phyloP scores from a whole-genome alignment of 2,888 invertebrate genomes.

The Azorinus chamasolen region DNA sequence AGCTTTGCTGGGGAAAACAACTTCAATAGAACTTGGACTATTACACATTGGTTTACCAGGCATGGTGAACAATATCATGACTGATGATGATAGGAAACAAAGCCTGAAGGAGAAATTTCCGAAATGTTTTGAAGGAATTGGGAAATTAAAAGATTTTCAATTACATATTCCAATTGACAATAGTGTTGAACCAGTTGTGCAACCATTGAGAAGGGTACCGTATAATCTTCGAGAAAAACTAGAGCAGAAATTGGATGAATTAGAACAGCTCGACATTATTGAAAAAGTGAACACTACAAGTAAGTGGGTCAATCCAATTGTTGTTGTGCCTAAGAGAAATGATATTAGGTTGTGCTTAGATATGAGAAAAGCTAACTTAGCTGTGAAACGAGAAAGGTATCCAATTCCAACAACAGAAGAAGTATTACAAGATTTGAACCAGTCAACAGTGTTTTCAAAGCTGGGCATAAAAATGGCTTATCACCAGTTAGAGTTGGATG shows the following conservation, averaged over 20 bases:
- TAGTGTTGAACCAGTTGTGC: conserved; percentile 12
- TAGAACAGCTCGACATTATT: conserved; percentile 63
- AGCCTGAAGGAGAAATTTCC: conserved; percentile 8
- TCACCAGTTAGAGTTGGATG: conserved; percentile 66
- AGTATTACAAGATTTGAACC: conserved; percentile 44
- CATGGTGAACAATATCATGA: too few relatives aligned
- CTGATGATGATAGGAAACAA: not conserved
- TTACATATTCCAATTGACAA: conserved; percentile 17
- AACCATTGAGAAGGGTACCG: conserved; percentile 17
- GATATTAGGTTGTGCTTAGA: conserved; percentile 60
- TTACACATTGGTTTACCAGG: conserved; percentile 14
- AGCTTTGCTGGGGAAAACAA: conserved; percentile 11
- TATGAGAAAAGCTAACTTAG: conserved; percentile 54
- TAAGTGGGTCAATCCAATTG: conserved; percentile 61
- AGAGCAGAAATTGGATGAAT: conserved; percentile 26
- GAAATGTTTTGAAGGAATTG: conserved; percentile 7
- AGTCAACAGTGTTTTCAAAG: conserved; percentile 63
- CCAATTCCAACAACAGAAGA: conserved; percentile 55
- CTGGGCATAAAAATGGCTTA: conserved; percentile 70
- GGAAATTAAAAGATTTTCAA: conserved; percentile 25
- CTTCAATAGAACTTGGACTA: conserved; percentile 19
- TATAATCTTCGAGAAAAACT: conserved; percentile 3
- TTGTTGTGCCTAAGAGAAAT: conserved; percentile 64
- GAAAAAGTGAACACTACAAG: conserved; percentile 64
- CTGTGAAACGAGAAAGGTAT: conserved; percentile 42